Evolutionary conservation across 2,113 vertebrate genomes (phyloP).

Genomic region (Gallinago jamesoni): DNA sequence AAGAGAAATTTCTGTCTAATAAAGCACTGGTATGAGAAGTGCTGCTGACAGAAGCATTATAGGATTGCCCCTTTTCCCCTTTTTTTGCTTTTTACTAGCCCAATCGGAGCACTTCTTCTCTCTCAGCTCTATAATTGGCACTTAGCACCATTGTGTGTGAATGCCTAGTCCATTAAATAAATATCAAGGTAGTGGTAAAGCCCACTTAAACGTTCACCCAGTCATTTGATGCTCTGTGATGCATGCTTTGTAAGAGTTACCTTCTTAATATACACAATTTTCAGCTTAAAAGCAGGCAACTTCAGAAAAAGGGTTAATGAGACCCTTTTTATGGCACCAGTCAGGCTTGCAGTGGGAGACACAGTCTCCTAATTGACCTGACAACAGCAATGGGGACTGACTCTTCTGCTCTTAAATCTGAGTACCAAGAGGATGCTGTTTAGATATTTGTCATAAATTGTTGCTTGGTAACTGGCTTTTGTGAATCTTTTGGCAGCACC

Average conservation of each 20-base stretch:
- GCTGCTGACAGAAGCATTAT: background rate
- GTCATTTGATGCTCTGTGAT: background rate
- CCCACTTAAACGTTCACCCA: background rate
- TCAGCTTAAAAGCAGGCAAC: background rate
- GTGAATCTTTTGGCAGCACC: background rate
- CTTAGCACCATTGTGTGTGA: background rate
- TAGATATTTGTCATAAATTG: background rate
- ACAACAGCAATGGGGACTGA: background rate
- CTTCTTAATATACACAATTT: background rate
- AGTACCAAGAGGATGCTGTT: background rate
- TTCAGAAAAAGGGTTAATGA: background rate
- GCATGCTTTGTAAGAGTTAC: background rate
- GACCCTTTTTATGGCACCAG: accelerated
- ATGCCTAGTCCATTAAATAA: constrained; percentile 27
- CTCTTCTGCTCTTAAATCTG: background rate
- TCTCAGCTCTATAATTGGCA: background rate
- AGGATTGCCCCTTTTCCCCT: background rate
- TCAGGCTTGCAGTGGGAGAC: accelerated
- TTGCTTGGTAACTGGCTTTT: background rate
- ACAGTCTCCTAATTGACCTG: background rate
- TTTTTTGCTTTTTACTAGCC: background rate
- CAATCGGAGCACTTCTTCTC: background rate
- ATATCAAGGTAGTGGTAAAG: background rate
- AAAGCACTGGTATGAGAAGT: background rate
- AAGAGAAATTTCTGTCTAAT: background rate